phyloP scores from a whole-genome alignment of 2,797 vertebrate genomes.

The Buceros bicornis region DNA sequence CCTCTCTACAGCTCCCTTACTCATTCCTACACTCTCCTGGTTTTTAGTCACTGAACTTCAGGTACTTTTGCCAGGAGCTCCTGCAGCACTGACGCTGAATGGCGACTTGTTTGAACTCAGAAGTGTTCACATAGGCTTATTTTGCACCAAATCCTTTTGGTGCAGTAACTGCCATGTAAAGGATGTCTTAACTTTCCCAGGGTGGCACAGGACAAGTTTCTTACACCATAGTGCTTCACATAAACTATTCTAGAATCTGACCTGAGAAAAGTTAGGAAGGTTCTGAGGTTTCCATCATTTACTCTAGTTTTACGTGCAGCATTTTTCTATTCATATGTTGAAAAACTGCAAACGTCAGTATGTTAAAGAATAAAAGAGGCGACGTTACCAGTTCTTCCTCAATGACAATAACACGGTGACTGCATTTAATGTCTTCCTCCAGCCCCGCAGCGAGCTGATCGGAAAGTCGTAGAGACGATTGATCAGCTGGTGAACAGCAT shows the following conservation, averaged over 20 bases:
- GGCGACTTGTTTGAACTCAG: background rate
- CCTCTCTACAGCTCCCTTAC: background rate
- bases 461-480: constrained; percentile 70
- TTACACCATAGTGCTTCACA: background rate
- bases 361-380: background rate
- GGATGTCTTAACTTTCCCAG: background rate
- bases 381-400: background rate
- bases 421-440: constrained; percentile 1
- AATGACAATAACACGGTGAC: background rate
- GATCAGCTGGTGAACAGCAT: constrained; percentile 76
- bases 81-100: background rate
- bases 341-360: background rate
- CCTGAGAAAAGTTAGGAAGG: background rate
- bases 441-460: constrained; percentile 73
- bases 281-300: background rate
- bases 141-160: background rate
- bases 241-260: background rate
- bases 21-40: background rate
- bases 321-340: background rate
- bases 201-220: background rate
- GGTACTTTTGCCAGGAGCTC: background rate
- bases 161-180: background rate
- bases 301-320: background rate
- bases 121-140: background rate
- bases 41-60: background rate